Evolutionary conservation across 2,113 vertebrate genomes (phyloP), one percentile per base, ranked within the genome.

Genomic region (Himantopus leucocephalus): DNA sequence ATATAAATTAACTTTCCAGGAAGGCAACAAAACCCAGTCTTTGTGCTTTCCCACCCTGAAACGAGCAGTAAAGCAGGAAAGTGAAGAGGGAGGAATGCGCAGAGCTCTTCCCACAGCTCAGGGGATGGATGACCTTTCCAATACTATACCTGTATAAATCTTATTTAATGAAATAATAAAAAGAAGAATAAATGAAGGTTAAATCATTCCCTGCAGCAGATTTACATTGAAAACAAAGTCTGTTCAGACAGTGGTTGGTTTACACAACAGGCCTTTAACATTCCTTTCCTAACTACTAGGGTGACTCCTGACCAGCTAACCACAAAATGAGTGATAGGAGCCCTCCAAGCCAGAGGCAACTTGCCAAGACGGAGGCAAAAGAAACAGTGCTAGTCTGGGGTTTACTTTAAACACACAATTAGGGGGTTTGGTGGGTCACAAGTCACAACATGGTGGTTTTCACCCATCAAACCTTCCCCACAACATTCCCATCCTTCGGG

Each of bases 111-210:
- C 97, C 96, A 96, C 77, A 94, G 96, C 96, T 76, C 22, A 1
- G 71, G 92, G 91, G 96, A 97, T 63, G 93, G 96, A 93, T 97
- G 98, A 98, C 98, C 98, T 98, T 98, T 98, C 95, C 94, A 91
- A 90, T 48, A 86, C 92, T 81, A 23, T 92, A 98, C 97, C 96
- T 98, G 96, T 97, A 98, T 98, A 98, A 98, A 98, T 98, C 98
- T 98, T 97, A 96, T 73, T 96, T 98, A 98, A 98, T 98, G 96
- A 98, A 98, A 97, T 96, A 98, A 97, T 94, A 15, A 83, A 94
- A 95, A 96, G 80, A 92, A 92, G 92, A 98, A 89, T 91, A 98
- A 96, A 93, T 47, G 95, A 95, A 98, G 94, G 96, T 98, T 98
- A 98, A 98, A 98, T 97, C 97, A 97, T 70, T 97, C 95, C 95